Conservation (phyloP, 1,140 invertebrate species). For the Campoletis sonorensis region DNA sequence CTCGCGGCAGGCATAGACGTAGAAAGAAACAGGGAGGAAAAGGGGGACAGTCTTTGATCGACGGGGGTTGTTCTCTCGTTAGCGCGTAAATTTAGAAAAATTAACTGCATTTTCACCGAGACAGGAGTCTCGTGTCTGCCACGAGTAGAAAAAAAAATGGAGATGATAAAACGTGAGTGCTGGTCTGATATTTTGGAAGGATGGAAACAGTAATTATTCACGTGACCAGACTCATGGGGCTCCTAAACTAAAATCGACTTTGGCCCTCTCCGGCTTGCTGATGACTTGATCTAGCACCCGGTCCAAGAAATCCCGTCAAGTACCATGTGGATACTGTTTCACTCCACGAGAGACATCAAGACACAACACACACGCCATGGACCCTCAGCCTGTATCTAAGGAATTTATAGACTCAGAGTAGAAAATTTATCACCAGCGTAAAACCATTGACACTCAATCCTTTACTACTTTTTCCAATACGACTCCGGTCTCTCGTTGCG, state of each 20-base stretch:
- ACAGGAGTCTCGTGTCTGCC: constrained; percentile 36
- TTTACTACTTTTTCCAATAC: constrained; percentile 20
- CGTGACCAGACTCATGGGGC: constrained; percentile 1
- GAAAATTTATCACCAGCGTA: constrained; percentile 4
- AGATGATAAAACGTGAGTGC: background rate
- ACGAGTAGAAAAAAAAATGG: constrained; percentile 9
- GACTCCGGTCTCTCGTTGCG: background rate
- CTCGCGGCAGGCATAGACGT: constrained; percentile 25
- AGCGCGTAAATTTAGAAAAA: constrained; percentile 53
- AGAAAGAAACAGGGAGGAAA: background rate
- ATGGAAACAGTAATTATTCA: constrained; percentile 23
- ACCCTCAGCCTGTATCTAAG: background rate
- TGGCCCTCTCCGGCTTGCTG: constrained; percentile 25
- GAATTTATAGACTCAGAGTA: constrained; percentile 21
- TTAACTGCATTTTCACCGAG: constrained; percentile 40
- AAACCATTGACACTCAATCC: constrained; percentile 10
- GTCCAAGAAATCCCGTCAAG: background rate
- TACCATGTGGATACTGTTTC: constrained; percentile 16
- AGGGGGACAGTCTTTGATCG: constrained; percentile 42
- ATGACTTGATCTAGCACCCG: constrained; percentile 40
- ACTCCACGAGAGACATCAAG: background rate
- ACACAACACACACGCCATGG: background rate
- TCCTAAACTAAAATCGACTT: constrained; percentile 33
- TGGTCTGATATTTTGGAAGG: too few species aligned
- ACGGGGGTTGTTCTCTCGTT: constrained; percentile 50